Evolutionary conservation across 2,113 vertebrate genomes (phyloP), one percentile per base, ranked within the genome.

Genomic region (Synchiropus splendidus): DNA sequence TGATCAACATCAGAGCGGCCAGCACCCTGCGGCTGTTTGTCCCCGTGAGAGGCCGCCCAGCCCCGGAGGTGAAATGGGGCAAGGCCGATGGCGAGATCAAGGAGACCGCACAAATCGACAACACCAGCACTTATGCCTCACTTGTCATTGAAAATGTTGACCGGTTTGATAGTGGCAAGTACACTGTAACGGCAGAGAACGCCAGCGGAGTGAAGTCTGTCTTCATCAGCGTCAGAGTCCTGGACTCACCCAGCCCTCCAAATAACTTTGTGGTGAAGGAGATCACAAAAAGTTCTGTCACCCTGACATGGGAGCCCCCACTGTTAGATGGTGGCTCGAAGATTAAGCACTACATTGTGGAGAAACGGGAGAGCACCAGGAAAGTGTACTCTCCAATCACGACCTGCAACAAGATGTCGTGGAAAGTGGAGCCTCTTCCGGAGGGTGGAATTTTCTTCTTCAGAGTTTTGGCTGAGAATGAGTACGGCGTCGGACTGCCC

Each of bases 261-360:
- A 48, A 84, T 54, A 98, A 99, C 66, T 80, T 98, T 12, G 85
- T 79, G 45, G 84, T 98, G 48, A 97, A 89, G 64, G 95, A 97
- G 51, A 88, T 99, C 58, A 95, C 90, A 41, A 99, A 92, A 59
- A 89, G 89, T 48, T 93, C 89, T 12, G 87, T 97, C 34, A 91
- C 89, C 12, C 86, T 99, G 39, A 89, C 90, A 16, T 99, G 95
- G 95, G 95, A 99, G 46, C 89, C 93, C 60, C 95, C 95, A 72
- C 61, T 87, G 53, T 64, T 99, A 52, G 95, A 99, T 40, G 94
- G 95, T 34, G 95, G 95, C 34, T 85, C 91, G 63, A 99, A 97
- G 78, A 91, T 99, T 14, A 98, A 97, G 75, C 92, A 97, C 50
- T 99, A 94, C 42, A 87, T 97, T 51, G 85, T 99, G 78, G 95